Conservation (phyloP, 2,888 invertebrate genomes). For the Ochropleura plecta region DNA sequence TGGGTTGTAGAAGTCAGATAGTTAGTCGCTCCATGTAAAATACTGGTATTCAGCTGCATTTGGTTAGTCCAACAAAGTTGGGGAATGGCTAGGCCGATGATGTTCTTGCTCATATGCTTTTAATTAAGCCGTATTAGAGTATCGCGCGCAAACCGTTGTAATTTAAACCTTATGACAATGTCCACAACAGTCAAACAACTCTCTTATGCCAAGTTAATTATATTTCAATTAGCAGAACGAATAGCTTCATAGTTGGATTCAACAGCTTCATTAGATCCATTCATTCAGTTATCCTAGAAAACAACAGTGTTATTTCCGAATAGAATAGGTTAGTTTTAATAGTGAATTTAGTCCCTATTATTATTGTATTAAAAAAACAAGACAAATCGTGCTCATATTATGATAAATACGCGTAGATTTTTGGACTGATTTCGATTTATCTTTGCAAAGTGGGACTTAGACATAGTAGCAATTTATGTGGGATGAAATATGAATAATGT, state of each 20-base stretch:
- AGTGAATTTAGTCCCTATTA: slow-evolving; percentile 23
- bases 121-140: no score
- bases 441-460: not conserved
- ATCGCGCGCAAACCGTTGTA: not conserved
- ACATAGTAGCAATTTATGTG: not conserved
- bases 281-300: not conserved
- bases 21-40: no score
- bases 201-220: slow-evolving; percentile 7
- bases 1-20: no score
- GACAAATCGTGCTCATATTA: not conserved
- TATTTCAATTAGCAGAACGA: slow-evolving; percentile 6
- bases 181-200: not conserved
- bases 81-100: no score
- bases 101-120: no score
- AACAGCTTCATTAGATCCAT: not conserved
- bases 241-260: not conserved
- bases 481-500: not conserved
- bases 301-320: slow-evolving; percentile 6
- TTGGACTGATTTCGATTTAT: not conserved
- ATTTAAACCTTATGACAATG: not conserved
- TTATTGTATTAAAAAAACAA: slow-evolving; percentile 24
- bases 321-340: slow-evolving; percentile 35
- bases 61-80: no score
- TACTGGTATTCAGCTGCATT: no score
- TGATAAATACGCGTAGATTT: not conserved